A percentile compares a stretch with the other conserved stretches of the same genome.
Conservation (phyloP, 1,140 invertebrate genomes). For the Sarcophaga bullata region DNA sequence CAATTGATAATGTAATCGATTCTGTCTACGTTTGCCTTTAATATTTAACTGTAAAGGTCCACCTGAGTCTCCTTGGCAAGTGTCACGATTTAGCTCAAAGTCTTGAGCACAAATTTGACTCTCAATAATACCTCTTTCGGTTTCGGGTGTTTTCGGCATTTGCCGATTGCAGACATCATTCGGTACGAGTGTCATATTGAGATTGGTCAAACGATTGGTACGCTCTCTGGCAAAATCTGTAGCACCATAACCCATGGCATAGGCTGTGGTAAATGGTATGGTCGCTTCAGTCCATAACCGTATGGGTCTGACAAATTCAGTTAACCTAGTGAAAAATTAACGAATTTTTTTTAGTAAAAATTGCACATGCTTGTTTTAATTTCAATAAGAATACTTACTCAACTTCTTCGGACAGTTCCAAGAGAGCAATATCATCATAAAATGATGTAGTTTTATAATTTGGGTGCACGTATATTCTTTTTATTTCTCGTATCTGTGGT, state of each 20-base stretch:
- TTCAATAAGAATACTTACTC: constrained; percentile 48
- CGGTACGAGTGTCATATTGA: constrained; percentile 57
- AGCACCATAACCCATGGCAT: constrained; percentile 62
- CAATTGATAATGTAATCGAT: constrained; percentile 57
- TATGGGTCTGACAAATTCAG: constrained; percentile 57
- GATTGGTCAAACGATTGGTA: constrained; percentile 58
- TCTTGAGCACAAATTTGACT: constrained; percentile 61
- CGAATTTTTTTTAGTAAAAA: no score
- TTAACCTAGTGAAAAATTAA: constrained; percentile 49
- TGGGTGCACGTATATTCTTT: constrained; percentile 51
- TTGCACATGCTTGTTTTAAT: neutral
- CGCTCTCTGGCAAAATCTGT: constrained; percentile 54
- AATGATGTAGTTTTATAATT: constrained; percentile 50
- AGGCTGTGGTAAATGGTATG: constrained; percentile 55
- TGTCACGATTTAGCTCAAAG: constrained; percentile 55
- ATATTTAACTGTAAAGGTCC: constrained; percentile 58
- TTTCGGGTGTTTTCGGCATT: constrained; percentile 51
- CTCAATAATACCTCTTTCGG: constrained; percentile 51
- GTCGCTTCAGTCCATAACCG: constrained; percentile 51
- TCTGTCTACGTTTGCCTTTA: constrained; percentile 56
- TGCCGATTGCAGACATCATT: constrained; percentile 57
- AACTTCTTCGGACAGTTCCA: constrained; percentile 49
- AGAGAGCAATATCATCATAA: constrained; percentile 59
- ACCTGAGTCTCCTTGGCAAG: constrained; percentile 61
- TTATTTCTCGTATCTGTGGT: constrained; percentile 50